These are phyloP conservation scores for Leptobrachium ailaonicum DNA, from an alignment of 2,113 vertebrate species.

Conservation along the genomic window DNA sequence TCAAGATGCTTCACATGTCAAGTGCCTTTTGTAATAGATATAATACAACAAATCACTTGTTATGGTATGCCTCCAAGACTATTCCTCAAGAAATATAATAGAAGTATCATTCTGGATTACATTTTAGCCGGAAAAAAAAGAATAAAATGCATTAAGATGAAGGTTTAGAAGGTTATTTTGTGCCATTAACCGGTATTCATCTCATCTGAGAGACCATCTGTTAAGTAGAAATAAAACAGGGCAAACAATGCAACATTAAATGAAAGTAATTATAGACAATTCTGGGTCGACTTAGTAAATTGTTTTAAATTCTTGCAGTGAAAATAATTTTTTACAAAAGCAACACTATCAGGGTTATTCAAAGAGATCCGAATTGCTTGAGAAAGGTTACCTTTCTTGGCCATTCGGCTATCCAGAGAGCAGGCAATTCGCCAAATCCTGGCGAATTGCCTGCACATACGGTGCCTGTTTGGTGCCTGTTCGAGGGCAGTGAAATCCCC, in stretches of 20 bases:
- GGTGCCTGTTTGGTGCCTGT: too few relatives aligned
- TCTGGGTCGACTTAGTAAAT: conserved; percentile 9
- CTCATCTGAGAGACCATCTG: conserved; percentile 34
- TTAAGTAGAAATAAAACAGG: conserved; percentile 3
- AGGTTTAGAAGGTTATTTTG: conserved; percentile 25
- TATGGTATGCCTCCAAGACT: not conserved
- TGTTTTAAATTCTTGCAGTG: not conserved
- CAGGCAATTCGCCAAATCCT: too few relatives aligned
- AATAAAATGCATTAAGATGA: not conserved
- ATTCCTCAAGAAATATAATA: not conserved
- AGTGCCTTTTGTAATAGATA: not conserved
- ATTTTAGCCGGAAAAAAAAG: not conserved
- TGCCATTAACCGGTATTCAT: conserved; percentile 20
- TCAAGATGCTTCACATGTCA: conserved; percentile 2
- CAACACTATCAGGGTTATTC: too few relatives aligned
- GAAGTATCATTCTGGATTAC: conserved; percentile 17
- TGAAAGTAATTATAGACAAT: conserved; percentile 16
- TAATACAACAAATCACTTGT: not conserved
- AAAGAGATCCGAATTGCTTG: too few relatives aligned
- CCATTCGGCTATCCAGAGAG: too few relatives aligned
- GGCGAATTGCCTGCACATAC: too few relatives aligned
- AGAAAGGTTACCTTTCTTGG: too few relatives aligned
- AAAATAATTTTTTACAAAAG: conserved; percentile 3
- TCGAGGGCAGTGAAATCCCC: too few relatives aligned
- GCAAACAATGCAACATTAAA: conserved; percentile 8